phyloP scores from a whole-genome alignment of 2,888 invertebrate species.

The Alloplasta piceator region DNA sequence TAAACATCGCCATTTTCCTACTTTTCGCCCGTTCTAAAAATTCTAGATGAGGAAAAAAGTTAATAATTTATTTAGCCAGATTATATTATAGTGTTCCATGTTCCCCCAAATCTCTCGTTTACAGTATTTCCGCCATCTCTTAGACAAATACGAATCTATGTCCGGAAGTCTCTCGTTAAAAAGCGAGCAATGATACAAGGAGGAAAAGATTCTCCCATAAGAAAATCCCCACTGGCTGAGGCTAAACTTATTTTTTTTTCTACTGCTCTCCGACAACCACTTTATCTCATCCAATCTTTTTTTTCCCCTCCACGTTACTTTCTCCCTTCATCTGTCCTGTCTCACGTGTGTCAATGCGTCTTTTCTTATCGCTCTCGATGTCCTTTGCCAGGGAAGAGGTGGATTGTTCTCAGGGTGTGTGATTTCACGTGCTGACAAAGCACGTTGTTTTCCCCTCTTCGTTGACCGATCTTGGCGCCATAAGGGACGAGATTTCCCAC shows the following conservation, averaged over 20 bases:
- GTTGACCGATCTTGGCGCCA: neutral
- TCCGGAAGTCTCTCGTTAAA: neutral
- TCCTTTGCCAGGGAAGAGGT: conserved; percentile 31
- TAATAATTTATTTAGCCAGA: neutral
- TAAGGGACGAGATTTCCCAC: too few relatives aligned
- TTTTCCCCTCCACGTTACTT: neutral
- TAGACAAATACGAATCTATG: neutral
- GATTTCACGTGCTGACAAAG: conserved; percentile 66
- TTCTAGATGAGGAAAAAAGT: neutral
- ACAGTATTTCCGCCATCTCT: too few relatives aligned
- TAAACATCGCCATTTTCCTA: too few relatives aligned
- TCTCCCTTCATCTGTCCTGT: conserved; percentile 27
- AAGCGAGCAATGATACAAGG: conserved; percentile 32
- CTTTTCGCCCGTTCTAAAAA: neutral
- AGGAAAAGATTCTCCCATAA: conserved; percentile 15
- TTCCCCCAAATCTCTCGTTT: too few relatives aligned
- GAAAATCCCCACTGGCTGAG: conserved; percentile 30
- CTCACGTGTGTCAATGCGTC: conserved; percentile 6
- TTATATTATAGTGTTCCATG: too few relatives aligned
- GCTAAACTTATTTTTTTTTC: conserved; percentile 29
- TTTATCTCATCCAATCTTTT: conserved; percentile 42
- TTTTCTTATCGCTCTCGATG: conserved; percentile 53
- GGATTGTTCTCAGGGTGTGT: conserved; percentile 49
- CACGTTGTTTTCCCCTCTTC: conserved; percentile 45
- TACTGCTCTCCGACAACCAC: conserved; percentile 9